Evolutionary conservation across 2,888 invertebrate species (phyloP).

Genomic region (Celastrina argiolus): DNA sequence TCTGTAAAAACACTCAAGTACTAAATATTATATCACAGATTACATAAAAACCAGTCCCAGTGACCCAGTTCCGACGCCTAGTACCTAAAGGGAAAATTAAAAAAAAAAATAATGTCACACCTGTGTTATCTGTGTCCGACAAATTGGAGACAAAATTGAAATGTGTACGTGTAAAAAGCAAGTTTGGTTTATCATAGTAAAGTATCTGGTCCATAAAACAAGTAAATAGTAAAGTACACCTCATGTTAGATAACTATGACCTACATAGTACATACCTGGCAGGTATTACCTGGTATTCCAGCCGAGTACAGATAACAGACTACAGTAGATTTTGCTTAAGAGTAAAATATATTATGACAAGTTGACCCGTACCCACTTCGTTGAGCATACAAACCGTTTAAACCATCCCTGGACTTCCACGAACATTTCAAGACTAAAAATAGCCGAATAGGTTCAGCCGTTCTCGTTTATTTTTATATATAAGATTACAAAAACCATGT

Average conservation of each 20-base stretch:
- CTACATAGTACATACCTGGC: no score
- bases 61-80: background rate
- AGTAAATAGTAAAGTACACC: background rate
- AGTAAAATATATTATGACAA: no score
- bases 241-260: background rate
- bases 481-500: no score
- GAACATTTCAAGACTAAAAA: no score
- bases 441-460: no score
- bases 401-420: no score
- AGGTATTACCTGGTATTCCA: background rate
- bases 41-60: background rate
- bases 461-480: no score
- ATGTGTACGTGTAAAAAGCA: background rate
- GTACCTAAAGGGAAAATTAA: background rate
- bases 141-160: background rate
- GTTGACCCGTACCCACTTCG: no score
- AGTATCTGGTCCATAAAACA: background rate
- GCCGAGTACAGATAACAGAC: no score
- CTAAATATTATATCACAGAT: slow-evolving; percentile 11
- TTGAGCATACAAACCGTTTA: no score
- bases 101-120: slow-evolving; percentile 16
- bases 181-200: background rate
- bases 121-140: background rate
- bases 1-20: background rate
- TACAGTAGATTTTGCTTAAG: no score